phyloP scores from a whole-genome alignment of 2,113 vertebrate genomes.

The Seriola rivoliana region DNA sequence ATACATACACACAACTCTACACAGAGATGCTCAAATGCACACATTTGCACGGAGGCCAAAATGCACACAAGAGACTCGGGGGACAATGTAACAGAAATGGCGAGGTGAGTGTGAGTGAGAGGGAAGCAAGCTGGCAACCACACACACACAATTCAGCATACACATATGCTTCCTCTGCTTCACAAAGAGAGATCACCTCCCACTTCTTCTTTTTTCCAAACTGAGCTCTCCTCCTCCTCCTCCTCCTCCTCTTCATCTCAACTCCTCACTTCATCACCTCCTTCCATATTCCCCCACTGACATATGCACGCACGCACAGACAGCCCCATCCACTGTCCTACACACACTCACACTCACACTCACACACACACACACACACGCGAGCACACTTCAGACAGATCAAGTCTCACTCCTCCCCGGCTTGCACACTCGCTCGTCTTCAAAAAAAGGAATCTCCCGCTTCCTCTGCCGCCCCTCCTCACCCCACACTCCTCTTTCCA shows the following conservation, averaged over 20 bases:
- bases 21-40: constrained; percentile 31
- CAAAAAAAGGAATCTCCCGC: constrained; percentile 65
- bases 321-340: neutral
- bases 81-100: constrained; percentile 56
- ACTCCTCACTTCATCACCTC: constrained; percentile 82
- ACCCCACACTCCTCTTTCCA: constrained; percentile 57
- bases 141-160: constrained; percentile 29
- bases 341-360: constrained; percentile 23
- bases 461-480: constrained; percentile 59
- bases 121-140: constrained; percentile 57
- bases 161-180: constrained; percentile 64
- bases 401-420: constrained; percentile 72
- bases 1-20: neutral
- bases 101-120: constrained; percentile 61
- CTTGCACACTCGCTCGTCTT: constrained; percentile 51
- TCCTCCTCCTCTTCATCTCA: constrained; percentile 62
- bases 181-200: constrained; percentile 74
- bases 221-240: constrained; percentile 58
- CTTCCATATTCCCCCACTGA: constrained; percentile 66
- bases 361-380: constrained; percentile 16
- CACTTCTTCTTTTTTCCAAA: constrained; percentile 72
- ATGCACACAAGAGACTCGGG: constrained; percentile 40
- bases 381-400: constrained; percentile 72
- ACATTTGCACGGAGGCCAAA: constrained; percentile 41
- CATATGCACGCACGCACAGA: constrained; percentile 50